Base-by-base conservation (phyloP, 2,797 vertebrate genomes). In the Muraenolepis orangiensis region DNA sequence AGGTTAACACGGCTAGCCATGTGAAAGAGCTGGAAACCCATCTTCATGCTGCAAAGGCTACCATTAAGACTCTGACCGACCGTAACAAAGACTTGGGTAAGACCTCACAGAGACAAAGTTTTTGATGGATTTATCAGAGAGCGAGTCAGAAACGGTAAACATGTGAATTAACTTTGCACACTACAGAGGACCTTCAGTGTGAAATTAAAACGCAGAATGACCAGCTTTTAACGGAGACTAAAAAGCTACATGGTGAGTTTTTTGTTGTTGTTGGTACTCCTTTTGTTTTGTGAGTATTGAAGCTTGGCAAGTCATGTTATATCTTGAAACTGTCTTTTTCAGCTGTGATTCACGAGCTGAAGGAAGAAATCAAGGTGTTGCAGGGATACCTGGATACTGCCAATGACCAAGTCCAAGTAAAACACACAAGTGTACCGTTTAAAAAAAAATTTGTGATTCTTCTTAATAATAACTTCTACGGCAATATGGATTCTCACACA, bases 401-500 rank as follows among this genome's bases (percentile, higher is more conserved):
- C 34, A 95, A 95, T 76, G 94, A 94, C n/a, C 82, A 94, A 79
- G 90, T 94, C 75, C 94, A 94, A 91, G 94, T 95, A 92, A 64
- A 72, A 76, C 3, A n/a, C 29, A 23, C 8, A 26, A 12, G 34
- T 40, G 23, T 70, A 11, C 20, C 34, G 6, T 36, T 23, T 36
- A n/a, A n/a, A n/a, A n/a, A n/a, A n/a, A n/a, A n/a, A n/a, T n/a
- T n/a, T n/a, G n/a, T n/a, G n/a, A n/a, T n/a, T n/a, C n/a, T n/a
- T n/a, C n/a, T n/a, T n/a, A n/a, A n/a, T n/a, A n/a, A n/a, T n/a
- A n/a, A n/a, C n/a, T n/a, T n/a, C n/a, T n/a, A n/a, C n/a, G n/a
- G n/a, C n/a, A n/a, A n/a, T n/a, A n/a, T n/a, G n/a, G n/a, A n/a
- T n/a, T n/a, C n/a, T n/a, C n/a, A n/a, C n/a, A n/a, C n/a, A n/a